A percentile compares a stretch with the other conserved stretches of the same genome.
Conservation (phyloP, 2,113 vertebrate genomes). For the Ictalurus furcatus region DNA sequence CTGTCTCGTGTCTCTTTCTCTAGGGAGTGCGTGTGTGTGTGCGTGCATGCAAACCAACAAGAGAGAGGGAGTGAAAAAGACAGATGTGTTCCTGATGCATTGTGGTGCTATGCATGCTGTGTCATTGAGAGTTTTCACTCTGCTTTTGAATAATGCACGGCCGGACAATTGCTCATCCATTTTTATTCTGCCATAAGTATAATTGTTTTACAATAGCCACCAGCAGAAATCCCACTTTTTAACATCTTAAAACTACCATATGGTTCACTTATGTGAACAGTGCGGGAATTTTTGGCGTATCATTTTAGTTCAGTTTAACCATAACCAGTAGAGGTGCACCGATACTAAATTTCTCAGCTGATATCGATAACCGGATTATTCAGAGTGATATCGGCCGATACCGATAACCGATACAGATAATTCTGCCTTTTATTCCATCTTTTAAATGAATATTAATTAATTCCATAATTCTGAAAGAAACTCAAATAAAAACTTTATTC, state of each 20-base stretch:
- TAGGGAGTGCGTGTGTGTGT: constrained; percentile 13
- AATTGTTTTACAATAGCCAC: background rate
- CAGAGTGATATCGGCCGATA: too few species aligned
- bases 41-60: constrained; percentile 8
- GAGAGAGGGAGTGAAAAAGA: constrained; percentile 25
- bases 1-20: constrained; percentile 20
- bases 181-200: background rate
- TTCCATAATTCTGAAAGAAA: too few species aligned
- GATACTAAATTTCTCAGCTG: too few species aligned
- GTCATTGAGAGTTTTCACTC: constrained; percentile 30
- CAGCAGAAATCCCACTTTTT: background rate
- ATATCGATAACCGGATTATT: too few species aligned
- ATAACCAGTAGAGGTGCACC: too few species aligned
- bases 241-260: background rate
- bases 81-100: constrained; percentile 16
- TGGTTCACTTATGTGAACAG: background rate
- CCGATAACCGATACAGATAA: too few species aligned
- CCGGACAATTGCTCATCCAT: background rate
- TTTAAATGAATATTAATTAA: too few species aligned
- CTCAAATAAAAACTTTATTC: too few species aligned
- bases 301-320: background rate
- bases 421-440: too few species aligned
- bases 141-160: constrained; percentile 20
- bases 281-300: background rate
- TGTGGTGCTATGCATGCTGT: constrained; percentile 23